These are phyloP conservation scores for Sebastes itinus DNA, from an alignment of 2,797 vertebrate species.

Conservation along the genomic window DNA sequence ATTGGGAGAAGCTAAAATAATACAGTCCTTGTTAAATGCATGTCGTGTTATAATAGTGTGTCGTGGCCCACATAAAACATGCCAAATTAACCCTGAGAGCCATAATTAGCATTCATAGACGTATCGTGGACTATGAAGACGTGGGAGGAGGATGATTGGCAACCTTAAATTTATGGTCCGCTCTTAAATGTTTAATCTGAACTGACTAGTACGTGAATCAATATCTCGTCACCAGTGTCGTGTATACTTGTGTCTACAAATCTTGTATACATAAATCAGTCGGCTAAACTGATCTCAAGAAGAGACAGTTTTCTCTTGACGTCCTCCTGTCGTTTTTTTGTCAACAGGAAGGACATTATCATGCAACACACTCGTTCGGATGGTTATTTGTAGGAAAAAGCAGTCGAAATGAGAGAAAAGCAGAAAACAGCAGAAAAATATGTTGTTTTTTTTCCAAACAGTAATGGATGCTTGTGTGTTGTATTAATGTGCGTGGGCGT, in stretches of 20 bases:
- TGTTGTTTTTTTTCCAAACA: neutral
- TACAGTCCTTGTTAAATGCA: constrained; percentile 60
- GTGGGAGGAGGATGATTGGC: constrained; percentile 18
- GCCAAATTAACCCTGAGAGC: constrained; percentile 66
- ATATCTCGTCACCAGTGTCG: neutral
- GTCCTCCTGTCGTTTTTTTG: neutral
- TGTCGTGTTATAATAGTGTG: constrained; percentile 59
- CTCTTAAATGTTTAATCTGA: constrained; percentile 23
- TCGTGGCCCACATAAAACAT: constrained; percentile 75
- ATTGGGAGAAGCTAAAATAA: constrained; percentile 66
- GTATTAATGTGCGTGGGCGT: neutral
- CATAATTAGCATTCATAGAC: constrained; percentile 66
- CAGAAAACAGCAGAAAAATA: neutral
- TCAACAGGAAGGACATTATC: neutral
- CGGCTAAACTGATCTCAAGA: neutral
- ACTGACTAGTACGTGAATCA: constrained; percentile 17
- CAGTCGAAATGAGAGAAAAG: neutral
- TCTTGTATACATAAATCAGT: neutral
- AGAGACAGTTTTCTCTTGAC: neutral
- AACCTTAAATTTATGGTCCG: constrained; percentile 28
- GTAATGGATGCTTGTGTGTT: neutral
- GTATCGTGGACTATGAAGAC: constrained; percentile 17
- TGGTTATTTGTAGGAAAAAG: neutral
- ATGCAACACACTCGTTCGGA: neutral
- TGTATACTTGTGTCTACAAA: neutral